These are phyloP conservation scores for Lepeophtheirus salmonis DNA, from an alignment of 1,140 invertebrate genomes.

Conservation along the genomic window DNA sequence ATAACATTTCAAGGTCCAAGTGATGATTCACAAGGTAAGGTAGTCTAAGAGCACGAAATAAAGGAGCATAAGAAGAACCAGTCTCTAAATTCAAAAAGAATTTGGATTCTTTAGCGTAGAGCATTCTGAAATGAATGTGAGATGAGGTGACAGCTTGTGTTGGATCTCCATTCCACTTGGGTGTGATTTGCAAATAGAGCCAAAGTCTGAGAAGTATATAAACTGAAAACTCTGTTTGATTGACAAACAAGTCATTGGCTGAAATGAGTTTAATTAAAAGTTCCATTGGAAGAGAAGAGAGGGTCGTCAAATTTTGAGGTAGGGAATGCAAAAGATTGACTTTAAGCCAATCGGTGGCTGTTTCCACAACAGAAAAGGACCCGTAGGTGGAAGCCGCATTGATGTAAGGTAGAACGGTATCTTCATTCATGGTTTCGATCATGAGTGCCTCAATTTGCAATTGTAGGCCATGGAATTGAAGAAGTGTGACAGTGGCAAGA, in stretches of 20 bases:
- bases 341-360: slow-evolving; percentile 20
- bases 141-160: slow-evolving; percentile 26
- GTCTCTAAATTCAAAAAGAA: slow-evolving; percentile 37
- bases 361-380: slow-evolving; percentile 18
- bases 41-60: slow-evolving; percentile 44
- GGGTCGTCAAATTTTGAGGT: background rate
- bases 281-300: slow-evolving; percentile 26
- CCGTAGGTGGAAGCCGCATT: slow-evolving; percentile 21
- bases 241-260: slow-evolving; percentile 45
- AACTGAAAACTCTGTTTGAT: slow-evolving; percentile 60
- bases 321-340: slow-evolving; percentile 21
- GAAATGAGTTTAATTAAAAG: slow-evolving; percentile 44
- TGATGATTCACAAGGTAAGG: slow-evolving; percentile 49
- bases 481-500: slow-evolving; percentile 50
- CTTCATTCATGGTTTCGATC: slow-evolving; percentile 45
- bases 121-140: slow-evolving; percentile 30
- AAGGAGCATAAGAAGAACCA: slow-evolving; percentile 36
- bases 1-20: slow-evolving; percentile 44
- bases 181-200: slow-evolving; percentile 36
- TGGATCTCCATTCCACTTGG: slow-evolving; percentile 25
- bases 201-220: slow-evolving; percentile 51
- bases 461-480: slow-evolving; percentile 54
- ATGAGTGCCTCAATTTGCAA: slow-evolving; percentile 53
- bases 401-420: slow-evolving; percentile 20
- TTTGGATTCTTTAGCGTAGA: slow-evolving; percentile 32